Percentiles rank a stretch among this genome's conserved stretches.
Evolutionary conservation across 2,797 vertebrate species (phyloP).

Genomic region (Squalus acanthias): DNA sequence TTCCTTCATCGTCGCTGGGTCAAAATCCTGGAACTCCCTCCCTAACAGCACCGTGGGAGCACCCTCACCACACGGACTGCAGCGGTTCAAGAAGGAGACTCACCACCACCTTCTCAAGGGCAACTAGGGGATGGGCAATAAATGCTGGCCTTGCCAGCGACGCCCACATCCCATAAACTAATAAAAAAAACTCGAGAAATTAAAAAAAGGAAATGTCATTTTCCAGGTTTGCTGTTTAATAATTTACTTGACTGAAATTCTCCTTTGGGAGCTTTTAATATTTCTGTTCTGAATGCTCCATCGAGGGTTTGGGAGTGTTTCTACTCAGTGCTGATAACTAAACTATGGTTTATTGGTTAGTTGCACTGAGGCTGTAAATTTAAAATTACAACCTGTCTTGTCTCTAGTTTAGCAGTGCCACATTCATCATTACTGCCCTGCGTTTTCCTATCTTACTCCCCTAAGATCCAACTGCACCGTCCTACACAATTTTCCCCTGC

Average conservation of each 20-base stretch:
- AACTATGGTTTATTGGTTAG: neutral
- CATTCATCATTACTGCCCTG: neutral
- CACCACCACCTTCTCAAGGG: too few species aligned
- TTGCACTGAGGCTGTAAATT: neutral
- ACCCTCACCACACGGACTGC: too few species aligned
- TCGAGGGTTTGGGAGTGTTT: neutral
- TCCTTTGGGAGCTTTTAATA: neutral
- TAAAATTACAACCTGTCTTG: neutral
- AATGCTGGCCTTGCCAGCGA: too few species aligned
- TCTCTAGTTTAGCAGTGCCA: too few species aligned
- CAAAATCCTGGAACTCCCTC: too few species aligned
- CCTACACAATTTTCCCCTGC: neutral
- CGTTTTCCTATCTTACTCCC: neutral
- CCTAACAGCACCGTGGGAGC: too few species aligned
- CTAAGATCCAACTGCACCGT: neutral
- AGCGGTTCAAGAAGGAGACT: too few species aligned
- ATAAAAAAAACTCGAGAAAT: neutral
- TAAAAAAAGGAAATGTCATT: neutral
- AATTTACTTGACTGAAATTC: neutral
- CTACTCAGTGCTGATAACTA: neutral
- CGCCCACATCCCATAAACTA: too few species aligned
- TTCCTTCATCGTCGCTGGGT: too few species aligned
- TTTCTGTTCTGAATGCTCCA: neutral
- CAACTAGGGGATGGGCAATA: too few species aligned
- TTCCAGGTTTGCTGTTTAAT: neutral